Base-by-base conservation (phyloP, 2,797 vertebrate genomes). In the Ctenopoma kingsleyae region DNA sequence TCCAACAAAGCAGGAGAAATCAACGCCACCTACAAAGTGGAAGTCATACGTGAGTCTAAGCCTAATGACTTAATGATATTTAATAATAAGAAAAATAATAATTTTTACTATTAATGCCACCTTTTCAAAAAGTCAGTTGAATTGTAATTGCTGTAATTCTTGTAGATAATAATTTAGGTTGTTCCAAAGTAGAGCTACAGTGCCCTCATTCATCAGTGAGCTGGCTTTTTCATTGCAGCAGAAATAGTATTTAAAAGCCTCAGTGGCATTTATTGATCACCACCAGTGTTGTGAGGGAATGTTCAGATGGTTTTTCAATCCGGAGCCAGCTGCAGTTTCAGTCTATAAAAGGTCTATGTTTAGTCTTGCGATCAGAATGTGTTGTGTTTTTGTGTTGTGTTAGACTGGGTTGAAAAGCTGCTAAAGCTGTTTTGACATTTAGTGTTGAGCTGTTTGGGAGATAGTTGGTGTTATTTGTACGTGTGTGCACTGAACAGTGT, bases 11-110 rank as follows among this genome's bases (percentile, higher is more conserved):
- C 95, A 0, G 98, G 98, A 0, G 95, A 96, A 90, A 99, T 99
- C 93, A 99, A 99, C 1, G 98, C 98, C 8, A 99, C 97, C 0
- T 98, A 98, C 91, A 98, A 97, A 89, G 95, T 98, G 25, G 97
- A 98, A 83, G 97, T 98, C 47, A 97, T 98, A 93, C 96, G 97
- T 98, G 93, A 97, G 97, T 97, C 23, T 3, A 30, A n/a, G n/a
- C n/a, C 3, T 2, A n/a, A 1, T 9, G 4, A 6, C 11, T 61
- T n/a, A 7, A 49, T 1, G 5, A 27, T 27, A 27, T 4, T 27
- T 27, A 27, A 27, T 5, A 27, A 27, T 27, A 4, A 27, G 4
- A 27, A 27, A 4, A 4, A 27, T 9, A 1, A 6, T 30, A 1
- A 8, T 32, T 32, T 32, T 32, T 32, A 32, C 1, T 32, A 32